Percentiles rank a stretch among this genome's conserved stretches.
phyloP scores from a whole-genome alignment of 2,888 invertebrate species.

The Xanthia icteritia region DNA sequence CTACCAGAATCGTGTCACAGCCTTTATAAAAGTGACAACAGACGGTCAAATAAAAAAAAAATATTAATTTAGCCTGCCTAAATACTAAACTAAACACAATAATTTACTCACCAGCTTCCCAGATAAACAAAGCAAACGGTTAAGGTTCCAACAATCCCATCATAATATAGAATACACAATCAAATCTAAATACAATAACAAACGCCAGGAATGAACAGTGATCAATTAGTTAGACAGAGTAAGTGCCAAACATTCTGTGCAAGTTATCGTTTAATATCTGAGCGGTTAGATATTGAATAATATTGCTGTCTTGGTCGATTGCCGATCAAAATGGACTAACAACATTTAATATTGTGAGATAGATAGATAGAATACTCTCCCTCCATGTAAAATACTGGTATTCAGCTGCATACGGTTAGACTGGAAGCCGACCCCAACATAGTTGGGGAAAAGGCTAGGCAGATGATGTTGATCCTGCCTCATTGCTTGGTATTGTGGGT shows the following conservation, averaged over 20 bases:
- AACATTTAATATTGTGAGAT: background rate
- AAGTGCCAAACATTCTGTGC: constrained; percentile 37
- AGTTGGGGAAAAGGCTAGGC: no score
- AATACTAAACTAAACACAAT: no score
- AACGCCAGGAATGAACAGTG: constrained; percentile 32
- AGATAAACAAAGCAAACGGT: background rate
- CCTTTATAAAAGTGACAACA: no score
- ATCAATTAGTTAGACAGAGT: constrained; percentile 12
- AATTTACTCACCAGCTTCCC: background rate
- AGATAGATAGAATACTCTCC: no score
- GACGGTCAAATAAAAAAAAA: no score
- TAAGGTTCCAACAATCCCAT: background rate
- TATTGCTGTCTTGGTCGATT: background rate
- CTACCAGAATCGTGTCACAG: no score
- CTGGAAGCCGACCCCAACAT: no score
- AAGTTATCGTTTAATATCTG: background rate
- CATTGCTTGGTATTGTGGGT: no score
- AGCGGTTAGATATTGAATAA: background rate
- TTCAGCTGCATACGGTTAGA: no score
- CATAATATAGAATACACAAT: background rate
- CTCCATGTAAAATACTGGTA: no score
- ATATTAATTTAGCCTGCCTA: no score
- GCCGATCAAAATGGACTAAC: background rate
- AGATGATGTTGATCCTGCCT: no score
- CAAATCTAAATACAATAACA: constrained; percentile 25